Conservation (phyloP, 2,797 vertebrate genomes). For the Sarcophilus harrisii region DNA sequence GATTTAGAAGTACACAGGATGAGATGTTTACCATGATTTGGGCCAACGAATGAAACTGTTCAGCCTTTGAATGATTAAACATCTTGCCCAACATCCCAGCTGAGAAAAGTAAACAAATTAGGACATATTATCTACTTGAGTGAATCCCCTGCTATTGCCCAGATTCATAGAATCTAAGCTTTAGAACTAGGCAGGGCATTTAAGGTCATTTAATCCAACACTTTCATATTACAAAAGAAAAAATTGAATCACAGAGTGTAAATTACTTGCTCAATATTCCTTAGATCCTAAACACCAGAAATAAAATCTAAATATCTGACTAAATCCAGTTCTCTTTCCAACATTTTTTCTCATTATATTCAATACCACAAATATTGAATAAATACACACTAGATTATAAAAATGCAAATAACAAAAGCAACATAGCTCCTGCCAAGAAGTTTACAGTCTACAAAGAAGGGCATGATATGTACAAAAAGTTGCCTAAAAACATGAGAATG, state of each 20-base stretch:
- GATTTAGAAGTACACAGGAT: conserved; percentile 82
- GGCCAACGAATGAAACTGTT: conserved; percentile 79
- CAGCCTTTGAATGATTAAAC: conserved; percentile 66
- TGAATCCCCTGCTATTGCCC: neutral
- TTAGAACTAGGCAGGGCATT: neutral
- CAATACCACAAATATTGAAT: neutral
- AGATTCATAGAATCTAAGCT: neutral
- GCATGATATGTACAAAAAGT: neutral
- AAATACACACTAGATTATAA: neutral
- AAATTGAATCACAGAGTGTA: neutral
- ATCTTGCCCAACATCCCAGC: conserved; percentile 70
- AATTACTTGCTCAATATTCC: neutral
- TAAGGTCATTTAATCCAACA: neutral
- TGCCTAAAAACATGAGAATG: neutral
- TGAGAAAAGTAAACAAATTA: conserved; percentile 65
- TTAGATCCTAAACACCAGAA: neutral
- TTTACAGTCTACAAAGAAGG: neutral
- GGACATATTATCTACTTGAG: neutral
- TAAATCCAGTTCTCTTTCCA: neutral
- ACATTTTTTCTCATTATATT: neutral
- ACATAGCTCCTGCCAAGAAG: neutral
- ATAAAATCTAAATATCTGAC: neutral
- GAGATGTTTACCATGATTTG: conserved; percentile 82
- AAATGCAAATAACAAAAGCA: neutral
- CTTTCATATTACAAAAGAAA: neutral